Evolutionary conservation across 2,888 invertebrate genomes (phyloP).

Genomic region (Chelonus formosanus): DNA sequence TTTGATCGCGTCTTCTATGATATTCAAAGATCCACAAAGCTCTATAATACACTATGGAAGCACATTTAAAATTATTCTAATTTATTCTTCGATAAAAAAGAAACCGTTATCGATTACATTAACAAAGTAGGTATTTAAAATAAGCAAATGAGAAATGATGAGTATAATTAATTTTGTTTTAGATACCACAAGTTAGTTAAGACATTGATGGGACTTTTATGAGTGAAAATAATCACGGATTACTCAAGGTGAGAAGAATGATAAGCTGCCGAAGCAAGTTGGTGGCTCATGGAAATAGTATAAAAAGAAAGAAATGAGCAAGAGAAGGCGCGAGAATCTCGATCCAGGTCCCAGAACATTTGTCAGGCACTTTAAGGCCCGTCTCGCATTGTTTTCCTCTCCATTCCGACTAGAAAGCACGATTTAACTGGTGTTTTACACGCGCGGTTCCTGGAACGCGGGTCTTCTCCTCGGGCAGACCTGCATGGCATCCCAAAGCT

Average conservation of each 20-base stretch:
- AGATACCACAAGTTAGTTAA: slow-evolving; percentile 10
- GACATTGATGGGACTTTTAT: slow-evolving; percentile 26
- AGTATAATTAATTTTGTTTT: slow-evolving; percentile 19
- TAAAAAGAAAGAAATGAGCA: slow-evolving; percentile 25
- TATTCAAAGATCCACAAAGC: slow-evolving; percentile 15
- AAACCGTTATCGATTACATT: slow-evolving; percentile 13
- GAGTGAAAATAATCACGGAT: slow-evolving; percentile 18
- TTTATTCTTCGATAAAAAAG: slow-evolving; percentile 23
- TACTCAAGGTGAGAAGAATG: slow-evolving; percentile 12
- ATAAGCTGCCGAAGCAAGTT: slow-evolving; percentile 25
- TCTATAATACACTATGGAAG: slow-evolving; percentile 9
- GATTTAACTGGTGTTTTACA: slow-evolving; percentile 62
- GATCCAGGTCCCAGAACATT: slow-evolving; percentile 55
- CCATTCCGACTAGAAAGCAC: slow-evolving; percentile 59
- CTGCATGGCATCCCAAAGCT: slow-evolving; percentile 36
- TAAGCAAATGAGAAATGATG: slow-evolving; percentile 17
- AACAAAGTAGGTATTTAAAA: slow-evolving; percentile 7
- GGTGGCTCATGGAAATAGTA: slow-evolving; percentile 11
- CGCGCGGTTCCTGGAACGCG: slow-evolving; percentile 59
- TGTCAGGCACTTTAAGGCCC: slow-evolving; percentile 59
- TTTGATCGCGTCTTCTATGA: slow-evolving; percentile 18
- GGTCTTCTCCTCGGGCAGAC: slow-evolving; percentile 46
- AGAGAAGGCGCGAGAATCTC: slow-evolving; percentile 35
- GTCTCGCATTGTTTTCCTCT: slow-evolving; percentile 58
- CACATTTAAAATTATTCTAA: slow-evolving; percentile 47